phyloP scores from a whole-genome alignment of 1,140 invertebrate genomes.

The Drosophila murphyi region DNA sequence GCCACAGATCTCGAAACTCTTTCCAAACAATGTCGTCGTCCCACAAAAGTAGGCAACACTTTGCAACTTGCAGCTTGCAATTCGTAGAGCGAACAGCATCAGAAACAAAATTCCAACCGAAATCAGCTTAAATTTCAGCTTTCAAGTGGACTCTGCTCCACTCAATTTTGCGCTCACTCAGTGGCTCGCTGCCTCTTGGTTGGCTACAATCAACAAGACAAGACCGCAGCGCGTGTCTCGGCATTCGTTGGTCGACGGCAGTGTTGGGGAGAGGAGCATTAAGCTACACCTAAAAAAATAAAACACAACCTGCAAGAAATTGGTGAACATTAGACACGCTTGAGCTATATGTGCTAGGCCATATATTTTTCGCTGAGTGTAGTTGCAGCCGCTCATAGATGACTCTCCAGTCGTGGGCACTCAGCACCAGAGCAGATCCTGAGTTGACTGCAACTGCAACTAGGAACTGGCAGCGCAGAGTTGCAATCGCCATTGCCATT shows the following conservation, averaged over 20 bases:
- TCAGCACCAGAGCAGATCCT: constrained; percentile 10
- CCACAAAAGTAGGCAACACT: constrained; percentile 16
- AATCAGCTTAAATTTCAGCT: constrained; percentile 55
- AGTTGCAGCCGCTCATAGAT: constrained; percentile 27
- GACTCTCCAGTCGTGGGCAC: constrained; percentile 46
- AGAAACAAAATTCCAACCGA: constrained; percentile 30
- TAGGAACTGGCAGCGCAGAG: constrained; percentile 1
- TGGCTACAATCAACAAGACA: constrained; percentile 42
- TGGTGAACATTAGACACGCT: neutral
- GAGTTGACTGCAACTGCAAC: constrained; percentile 14
- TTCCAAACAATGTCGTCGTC: constrained; percentile 9
- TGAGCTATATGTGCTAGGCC: neutral
- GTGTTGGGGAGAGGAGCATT: constrained; percentile 6
- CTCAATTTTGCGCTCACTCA: constrained; percentile 43
- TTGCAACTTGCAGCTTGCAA: constrained; percentile 8
- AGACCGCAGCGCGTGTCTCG: constrained; percentile 37
- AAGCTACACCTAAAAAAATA: neutral
- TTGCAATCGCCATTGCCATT: neutral
- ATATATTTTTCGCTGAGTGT: neutral
- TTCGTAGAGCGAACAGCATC: neutral
- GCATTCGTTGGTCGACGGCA: constrained; percentile 15
- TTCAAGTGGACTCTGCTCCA: constrained; percentile 43
- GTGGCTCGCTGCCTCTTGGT: constrained; percentile 6
- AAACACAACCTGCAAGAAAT: neutral
- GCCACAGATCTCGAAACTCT: neutral